Percentiles rank a stretch among this genome's conserved stretches.
phyloP scores from a whole-genome alignment of 2,888 invertebrate species.

The Heterodera filipjevi region DNA sequence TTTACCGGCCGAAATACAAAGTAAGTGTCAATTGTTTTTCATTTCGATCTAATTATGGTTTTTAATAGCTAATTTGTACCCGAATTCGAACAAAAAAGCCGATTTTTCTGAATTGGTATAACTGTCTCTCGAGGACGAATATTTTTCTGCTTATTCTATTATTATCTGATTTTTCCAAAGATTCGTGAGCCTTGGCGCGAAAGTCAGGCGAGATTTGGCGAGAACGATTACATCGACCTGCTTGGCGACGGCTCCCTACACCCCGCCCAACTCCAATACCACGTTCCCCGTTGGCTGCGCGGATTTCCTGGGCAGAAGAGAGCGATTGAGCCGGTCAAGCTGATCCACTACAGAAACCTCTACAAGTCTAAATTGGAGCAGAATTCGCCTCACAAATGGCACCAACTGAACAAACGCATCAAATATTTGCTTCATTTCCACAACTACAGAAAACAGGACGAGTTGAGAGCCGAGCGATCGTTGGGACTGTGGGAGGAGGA shows the following conservation, averaged over 20 bases:
- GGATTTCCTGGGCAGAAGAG: conserved; percentile 78
- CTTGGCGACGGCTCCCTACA: conserved; percentile 78
- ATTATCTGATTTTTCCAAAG: conserved; percentile 6
- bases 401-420: conserved; percentile 64
- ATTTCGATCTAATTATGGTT: too few relatives aligned
- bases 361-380: conserved; percentile 55
- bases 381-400: conserved; percentile 62
- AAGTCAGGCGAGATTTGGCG: conserved; percentile 53
- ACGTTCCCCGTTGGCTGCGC: conserved; percentile 85
- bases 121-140: too few relatives aligned
- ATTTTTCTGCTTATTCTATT: neutral
- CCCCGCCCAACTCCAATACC: conserved; percentile 82
- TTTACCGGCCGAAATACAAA: conserved; percentile 54
- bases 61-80: too few relatives aligned
- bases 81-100: too few relatives aligned
- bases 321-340: conserved; percentile 64
- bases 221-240: conserved; percentile 73
- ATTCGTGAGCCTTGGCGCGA: conserved; percentile 42
- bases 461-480: conserved; percentile 59
- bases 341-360: conserved; percentile 63
- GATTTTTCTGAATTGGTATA: too few relatives aligned
- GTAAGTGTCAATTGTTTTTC: conserved; percentile 23
- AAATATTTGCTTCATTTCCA: conserved; percentile 62
- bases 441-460: conserved; percentile 65
- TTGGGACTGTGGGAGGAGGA: conserved; percentile 64